Conservation (phyloP, 2,113 vertebrate species). For the Geothlypis trichas region DNA sequence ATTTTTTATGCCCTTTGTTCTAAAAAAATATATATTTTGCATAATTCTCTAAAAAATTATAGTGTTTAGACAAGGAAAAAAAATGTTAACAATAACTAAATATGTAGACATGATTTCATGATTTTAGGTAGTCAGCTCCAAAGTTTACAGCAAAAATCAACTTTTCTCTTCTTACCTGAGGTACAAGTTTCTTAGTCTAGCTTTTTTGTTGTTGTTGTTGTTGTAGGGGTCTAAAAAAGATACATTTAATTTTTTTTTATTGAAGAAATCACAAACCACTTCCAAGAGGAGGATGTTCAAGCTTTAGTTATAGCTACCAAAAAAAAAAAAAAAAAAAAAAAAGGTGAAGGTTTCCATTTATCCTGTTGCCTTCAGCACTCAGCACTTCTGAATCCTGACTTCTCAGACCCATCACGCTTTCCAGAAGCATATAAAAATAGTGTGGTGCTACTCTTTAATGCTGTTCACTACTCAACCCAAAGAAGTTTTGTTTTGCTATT, state of each 20-base stretch:
- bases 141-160: background rate
- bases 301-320: background rate
- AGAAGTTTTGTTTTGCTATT: background rate
- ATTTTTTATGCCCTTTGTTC: background rate
- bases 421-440: background rate
- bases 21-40: background rate
- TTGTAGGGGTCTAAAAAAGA: background rate
- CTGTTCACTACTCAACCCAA: background rate
- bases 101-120: background rate
- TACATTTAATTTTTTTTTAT: background rate
- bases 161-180: background rate
- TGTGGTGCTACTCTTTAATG: background rate
- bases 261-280: background rate
- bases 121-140: background rate
- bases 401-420: background rate
- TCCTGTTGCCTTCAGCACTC: background rate
- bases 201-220: background rate
- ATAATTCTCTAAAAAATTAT: background rate
- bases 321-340: background rate
- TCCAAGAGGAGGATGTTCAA: rapidly evolving
- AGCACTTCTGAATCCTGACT: background rate
- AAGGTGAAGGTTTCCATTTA: background rate
- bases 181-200: background rate
- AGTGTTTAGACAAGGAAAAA: background rate
- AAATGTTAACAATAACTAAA: background rate